Evolutionary conservation across 2,113 vertebrate genomes (phyloP).

Genomic region (Heliornis fulica): DNA sequence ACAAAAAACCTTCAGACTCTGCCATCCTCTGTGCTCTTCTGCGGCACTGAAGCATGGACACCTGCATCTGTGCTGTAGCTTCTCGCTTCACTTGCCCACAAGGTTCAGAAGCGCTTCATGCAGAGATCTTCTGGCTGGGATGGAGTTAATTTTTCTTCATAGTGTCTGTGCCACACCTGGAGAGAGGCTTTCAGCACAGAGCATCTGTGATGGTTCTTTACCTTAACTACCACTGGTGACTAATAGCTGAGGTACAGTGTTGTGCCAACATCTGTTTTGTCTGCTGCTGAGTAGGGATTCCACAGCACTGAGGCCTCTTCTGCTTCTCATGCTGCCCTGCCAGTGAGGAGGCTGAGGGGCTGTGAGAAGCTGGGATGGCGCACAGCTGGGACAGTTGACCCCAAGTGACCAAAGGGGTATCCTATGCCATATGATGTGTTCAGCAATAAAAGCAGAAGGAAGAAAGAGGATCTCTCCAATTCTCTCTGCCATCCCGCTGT

Average conservation of each 20-base stretch:
- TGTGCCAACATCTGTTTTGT: not conserved
- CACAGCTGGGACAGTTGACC: not conserved
- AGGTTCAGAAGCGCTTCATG: accelerated
- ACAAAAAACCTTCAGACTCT: not conserved
- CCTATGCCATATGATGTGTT: not conserved
- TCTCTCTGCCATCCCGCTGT: not conserved
- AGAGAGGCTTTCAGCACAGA: not conserved
- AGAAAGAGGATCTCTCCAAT: not conserved
- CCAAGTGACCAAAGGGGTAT: not conserved
- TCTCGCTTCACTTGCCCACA: not conserved
- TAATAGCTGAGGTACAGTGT: too few relatives aligned
- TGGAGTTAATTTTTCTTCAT: too few relatives aligned
- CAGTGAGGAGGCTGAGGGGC: not conserved
- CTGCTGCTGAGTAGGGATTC: not conserved
- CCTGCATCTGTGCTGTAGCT: not conserved
- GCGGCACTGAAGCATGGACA: not conserved
- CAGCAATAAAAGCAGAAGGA: not conserved
- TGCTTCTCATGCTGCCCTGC: not conserved
- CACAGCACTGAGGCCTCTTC: not conserved
- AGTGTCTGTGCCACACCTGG: not conserved
- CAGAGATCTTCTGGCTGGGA: too few relatives aligned
- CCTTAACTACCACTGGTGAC: too few relatives aligned
- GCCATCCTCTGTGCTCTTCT: not conserved
- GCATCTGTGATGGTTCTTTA: too few relatives aligned
- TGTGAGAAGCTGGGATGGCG: not conserved